These are phyloP conservation scores for Peromyscus maniculatus DNA, from an alignment of 2,113 vertebrate species.

Conservation along the genomic window DNA sequence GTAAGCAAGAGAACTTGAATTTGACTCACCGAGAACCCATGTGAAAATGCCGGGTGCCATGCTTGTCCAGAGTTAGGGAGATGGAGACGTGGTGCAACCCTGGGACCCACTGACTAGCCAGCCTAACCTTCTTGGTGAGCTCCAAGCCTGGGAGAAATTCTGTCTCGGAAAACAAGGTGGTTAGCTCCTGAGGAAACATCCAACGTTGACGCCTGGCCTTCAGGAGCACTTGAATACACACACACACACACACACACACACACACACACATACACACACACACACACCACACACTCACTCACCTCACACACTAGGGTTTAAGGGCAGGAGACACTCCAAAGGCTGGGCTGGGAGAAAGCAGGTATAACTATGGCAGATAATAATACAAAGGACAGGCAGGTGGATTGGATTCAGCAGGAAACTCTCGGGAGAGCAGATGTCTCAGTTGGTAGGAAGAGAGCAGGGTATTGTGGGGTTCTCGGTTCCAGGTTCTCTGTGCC, in stretches of 20 bases:
- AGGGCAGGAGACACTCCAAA: neutral
- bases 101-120: neutral
- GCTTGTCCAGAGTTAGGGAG: neutral
- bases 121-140: neutral
- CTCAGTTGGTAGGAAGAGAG: neutral
- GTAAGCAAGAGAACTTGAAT: neutral
- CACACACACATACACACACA: neutral
- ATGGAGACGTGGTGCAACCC: neutral
- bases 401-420: neutral
- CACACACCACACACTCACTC: no score
- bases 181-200: neutral
- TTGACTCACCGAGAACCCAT: neutral
- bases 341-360: neutral
- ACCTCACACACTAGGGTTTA: neutral
- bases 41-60: neutral
- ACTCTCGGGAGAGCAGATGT: neutral
- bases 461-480: neutral
- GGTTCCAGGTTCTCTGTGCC: neutral
- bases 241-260: neutral
- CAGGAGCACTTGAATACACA: neutral
- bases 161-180: neutral
- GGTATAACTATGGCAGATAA: neutral
- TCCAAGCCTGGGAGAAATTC: neutral
- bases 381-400: neutral
- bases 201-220: neutral